Evolutionary conservation across 2,888 invertebrate species (phyloP).

Genomic region (Drosophila cyrtoloma): DNA sequence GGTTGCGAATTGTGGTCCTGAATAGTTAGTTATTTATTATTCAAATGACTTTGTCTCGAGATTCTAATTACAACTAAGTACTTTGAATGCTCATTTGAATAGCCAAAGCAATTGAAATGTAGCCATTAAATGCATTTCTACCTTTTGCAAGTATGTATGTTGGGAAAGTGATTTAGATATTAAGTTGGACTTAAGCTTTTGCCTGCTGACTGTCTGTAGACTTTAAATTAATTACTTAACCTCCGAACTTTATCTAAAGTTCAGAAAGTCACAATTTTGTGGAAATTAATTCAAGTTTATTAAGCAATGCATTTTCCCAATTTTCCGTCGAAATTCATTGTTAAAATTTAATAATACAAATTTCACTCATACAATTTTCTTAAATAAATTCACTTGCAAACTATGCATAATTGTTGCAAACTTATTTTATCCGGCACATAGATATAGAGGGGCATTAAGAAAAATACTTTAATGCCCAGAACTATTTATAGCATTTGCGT

Average conservation of each 20-base stretch:
- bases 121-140: background rate
- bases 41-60: constrained; percentile 10
- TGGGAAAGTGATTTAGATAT: background rate
- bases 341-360: background rate
- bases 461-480: constrained; percentile 6
- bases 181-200: background rate
- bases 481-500: constrained; percentile 3
- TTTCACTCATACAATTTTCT: background rate
- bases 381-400: background rate
- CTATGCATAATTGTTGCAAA: background rate
- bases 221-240: background rate
- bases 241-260: too few species aligned
- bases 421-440: constrained; percentile 6
- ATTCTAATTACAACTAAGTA: constrained; percentile 12
- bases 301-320: background rate
- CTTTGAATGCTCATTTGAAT: background rate
- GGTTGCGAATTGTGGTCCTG: constrained; percentile 20
- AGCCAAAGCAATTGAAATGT: constrained; percentile 9
- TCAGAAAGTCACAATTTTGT: background rate
- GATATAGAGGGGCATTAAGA: background rate
- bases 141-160: background rate
- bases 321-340: background rate
- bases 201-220: background rate
- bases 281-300: background rate
- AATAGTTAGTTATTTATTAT: constrained; percentile 11